Conservation (phyloP, 2,888 invertebrate genomes). For the Drosophila anomelani region DNA sequence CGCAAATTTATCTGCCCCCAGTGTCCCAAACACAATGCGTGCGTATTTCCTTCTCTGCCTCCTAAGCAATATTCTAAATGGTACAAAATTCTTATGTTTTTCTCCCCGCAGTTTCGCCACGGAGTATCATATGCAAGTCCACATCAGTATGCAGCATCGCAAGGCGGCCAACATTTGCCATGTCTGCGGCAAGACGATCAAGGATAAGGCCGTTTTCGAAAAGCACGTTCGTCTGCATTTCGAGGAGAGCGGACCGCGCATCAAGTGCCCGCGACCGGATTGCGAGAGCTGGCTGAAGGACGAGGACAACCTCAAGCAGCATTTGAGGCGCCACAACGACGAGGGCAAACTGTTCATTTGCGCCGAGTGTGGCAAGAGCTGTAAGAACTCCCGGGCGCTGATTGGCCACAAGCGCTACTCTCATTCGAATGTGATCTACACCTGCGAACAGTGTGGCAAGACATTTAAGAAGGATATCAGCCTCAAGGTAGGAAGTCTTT, state of each 20-base stretch:
- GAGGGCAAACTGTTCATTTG: conserved; percentile 78
- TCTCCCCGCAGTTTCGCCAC: conserved; percentile 78
- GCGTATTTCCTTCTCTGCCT: conserved; percentile 13
- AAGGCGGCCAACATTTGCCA: conserved; percentile 83
- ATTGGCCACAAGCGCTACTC: conserved; percentile 83
- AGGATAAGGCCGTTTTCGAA: conserved; percentile 83
- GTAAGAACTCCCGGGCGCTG: conserved; percentile 82
- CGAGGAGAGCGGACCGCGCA: conserved; percentile 82
- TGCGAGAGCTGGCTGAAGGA: conserved; percentile 84
- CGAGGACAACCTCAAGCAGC: conserved; percentile 82
- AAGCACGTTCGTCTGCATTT: conserved; percentile 83
- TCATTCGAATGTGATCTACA: conserved; percentile 80
- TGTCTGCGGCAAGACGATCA: conserved; percentile 84
- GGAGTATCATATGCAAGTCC: conserved; percentile 81
- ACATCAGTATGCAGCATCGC: conserved; percentile 81
- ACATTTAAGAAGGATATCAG: conserved; percentile 83
- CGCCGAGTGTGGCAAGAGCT: conserved; percentile 80
- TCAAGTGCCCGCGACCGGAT: conserved; percentile 83
- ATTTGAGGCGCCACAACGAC: conserved; percentile 82
- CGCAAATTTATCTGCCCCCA: conserved; percentile 75
- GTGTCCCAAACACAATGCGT: conserved; percentile 79
- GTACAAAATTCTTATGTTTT: not conserved
- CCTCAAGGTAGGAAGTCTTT: conserved; percentile 69
- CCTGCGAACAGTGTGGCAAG: conserved; percentile 83
- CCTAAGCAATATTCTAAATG: no score